Evolutionary conservation across 2,888 invertebrate species (phyloP).

Genomic region (Eupithecia tripunctaria): DNA sequence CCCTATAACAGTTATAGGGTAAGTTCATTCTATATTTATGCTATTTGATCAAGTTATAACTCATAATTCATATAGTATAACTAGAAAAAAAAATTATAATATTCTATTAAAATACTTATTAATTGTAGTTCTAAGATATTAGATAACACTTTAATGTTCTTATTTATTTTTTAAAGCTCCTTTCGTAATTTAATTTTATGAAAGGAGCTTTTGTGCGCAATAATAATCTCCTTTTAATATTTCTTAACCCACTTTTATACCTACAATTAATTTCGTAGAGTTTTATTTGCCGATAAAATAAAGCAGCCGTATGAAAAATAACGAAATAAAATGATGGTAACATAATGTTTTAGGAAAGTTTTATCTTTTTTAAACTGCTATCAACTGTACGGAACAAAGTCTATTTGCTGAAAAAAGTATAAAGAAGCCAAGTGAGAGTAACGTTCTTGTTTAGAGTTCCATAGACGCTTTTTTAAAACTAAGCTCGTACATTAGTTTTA

Average conservation of each 20-base stretch:
- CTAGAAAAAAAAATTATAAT: no score
- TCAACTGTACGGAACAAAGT: slow-evolving; percentile 25
- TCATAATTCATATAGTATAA: no score
- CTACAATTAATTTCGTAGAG: no score
- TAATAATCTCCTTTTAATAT: no score
- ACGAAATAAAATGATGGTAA: slow-evolving; percentile 17
- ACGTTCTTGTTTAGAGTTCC: not conserved
- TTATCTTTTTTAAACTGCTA: slow-evolving; percentile 29
- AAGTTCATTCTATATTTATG: no score
- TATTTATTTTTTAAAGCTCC: no score
- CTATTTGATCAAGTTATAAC: no score
- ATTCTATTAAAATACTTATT: no score
- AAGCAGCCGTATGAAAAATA: not conserved
- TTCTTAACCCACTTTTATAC: no score
- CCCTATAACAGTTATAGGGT: no score
- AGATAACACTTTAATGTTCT: no score
- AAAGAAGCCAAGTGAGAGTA: slow-evolving; percentile 5
- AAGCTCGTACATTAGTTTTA: not conserved
- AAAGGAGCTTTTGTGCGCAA: not conserved
- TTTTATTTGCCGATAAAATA: not conserved
- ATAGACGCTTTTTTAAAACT: not conserved
- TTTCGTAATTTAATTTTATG: not conserved
- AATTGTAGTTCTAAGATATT: not conserved
- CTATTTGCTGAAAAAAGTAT: slow-evolving; percentile 22
- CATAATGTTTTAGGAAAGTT: slow-evolving; percentile 15